Evolutionary conservation across 1,140 invertebrate species (phyloP).

Genomic region (Drosophila nigrodunni): DNA sequence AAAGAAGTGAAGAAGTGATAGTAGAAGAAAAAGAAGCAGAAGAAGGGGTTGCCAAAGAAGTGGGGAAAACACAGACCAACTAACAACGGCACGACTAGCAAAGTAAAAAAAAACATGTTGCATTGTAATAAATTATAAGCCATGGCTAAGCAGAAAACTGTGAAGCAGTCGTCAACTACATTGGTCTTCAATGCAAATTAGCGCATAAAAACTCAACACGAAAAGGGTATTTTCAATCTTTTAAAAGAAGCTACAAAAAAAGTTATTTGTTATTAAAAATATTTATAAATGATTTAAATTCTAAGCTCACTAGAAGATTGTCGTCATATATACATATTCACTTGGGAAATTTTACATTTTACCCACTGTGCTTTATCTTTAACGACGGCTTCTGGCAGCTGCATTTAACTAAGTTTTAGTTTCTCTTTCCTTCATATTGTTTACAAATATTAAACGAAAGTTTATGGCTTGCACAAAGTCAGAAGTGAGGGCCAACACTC

Average conservation of each 20-base stretch:
- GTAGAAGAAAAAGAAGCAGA: background rate
- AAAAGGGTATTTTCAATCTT: background rate
- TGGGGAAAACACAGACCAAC: slow-evolving; percentile 11
- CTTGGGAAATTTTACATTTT: background rate
- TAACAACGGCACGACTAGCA: slow-evolving; percentile 71
- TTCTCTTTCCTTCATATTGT: slow-evolving; percentile 55
- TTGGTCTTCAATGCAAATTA: slow-evolving; percentile 41
- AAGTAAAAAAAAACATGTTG: slow-evolving; percentile 46
- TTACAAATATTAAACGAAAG: slow-evolving; percentile 70
- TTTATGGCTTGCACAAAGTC: slow-evolving; percentile 38
- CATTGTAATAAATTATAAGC: slow-evolving; percentile 78
- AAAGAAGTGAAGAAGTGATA: slow-evolving; percentile 28
- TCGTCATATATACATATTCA: background rate
- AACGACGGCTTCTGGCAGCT: slow-evolving; percentile 44
- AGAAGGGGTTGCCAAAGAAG: background rate
- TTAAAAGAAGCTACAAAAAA: background rate
- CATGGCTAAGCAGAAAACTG: slow-evolving; percentile 62
- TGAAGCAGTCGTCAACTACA: slow-evolving; percentile 46
- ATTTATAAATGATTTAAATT: no score
- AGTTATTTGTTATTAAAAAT: background rate
- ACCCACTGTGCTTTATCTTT: slow-evolving; percentile 30
- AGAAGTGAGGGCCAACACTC: slow-evolving; percentile 41
- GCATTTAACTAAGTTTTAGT: slow-evolving; percentile 34
- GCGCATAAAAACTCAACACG: no score
- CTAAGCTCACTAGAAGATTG: no score